These are phyloP conservation scores for Spodoptera littoralis DNA, from an alignment of 2,888 invertebrate genomes.

Conservation along the genomic window DNA sequence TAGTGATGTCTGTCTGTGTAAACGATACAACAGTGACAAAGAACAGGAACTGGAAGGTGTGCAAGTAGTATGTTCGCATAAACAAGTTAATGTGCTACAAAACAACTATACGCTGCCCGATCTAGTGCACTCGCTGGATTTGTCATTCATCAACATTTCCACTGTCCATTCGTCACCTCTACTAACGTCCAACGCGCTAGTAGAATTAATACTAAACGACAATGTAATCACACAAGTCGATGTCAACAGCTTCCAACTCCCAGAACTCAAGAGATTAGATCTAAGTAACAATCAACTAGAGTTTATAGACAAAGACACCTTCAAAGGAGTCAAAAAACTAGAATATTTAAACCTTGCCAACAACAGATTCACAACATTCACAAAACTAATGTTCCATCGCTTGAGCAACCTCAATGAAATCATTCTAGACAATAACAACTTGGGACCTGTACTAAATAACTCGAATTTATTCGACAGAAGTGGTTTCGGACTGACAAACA, in stretches of 20 bases:
- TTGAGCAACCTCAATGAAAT: constrained; percentile 78
- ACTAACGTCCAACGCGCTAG: constrained; percentile 68
- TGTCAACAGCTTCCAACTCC: constrained; percentile 68
- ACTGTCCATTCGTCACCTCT: constrained; percentile 60
- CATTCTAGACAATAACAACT: constrained; percentile 79
- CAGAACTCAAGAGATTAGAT: constrained; percentile 76
- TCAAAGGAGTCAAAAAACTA: constrained; percentile 75
- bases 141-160: constrained; percentile 76
- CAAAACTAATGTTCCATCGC: constrained; percentile 76
- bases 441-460: constrained; percentile 73
- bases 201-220: constrained; percentile 69
- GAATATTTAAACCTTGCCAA: constrained; percentile 81
- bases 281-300: constrained; percentile 79
- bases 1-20: constrained; percentile 67
- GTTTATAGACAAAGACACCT: constrained; percentile 74
- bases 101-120: constrained; percentile 67
- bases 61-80: constrained; percentile 74
- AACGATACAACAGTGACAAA: constrained; percentile 56
- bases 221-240: constrained; percentile 73
- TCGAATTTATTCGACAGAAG: constrained; percentile 77
- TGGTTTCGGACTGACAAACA: constrained; percentile 77
- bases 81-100: constrained; percentile 53
- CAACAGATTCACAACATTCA: constrained; percentile 78
- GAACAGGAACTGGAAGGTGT: constrained; percentile 70
- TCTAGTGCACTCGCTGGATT: constrained; percentile 70